Evolutionary conservation across 92 coral and sea anemone species (phyloP).

Genomic region (Porites divaricata): DNA sequence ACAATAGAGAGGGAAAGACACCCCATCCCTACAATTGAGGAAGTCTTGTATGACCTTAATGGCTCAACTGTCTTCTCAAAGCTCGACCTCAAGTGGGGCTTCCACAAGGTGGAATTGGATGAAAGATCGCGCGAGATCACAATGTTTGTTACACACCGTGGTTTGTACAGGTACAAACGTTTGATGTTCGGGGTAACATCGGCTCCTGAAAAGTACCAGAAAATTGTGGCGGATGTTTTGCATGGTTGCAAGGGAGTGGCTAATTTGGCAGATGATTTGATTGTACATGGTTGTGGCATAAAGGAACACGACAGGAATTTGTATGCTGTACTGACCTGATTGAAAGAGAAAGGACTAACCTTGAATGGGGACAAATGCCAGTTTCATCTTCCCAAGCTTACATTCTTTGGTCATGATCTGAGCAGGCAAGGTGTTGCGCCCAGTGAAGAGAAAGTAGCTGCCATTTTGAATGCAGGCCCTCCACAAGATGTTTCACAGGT

Average conservation of each 20-base stretch:
- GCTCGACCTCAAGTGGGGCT: conserved; percentile 46
- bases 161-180: conserved; percentile 42
- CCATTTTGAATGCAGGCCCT: conserved; percentile 34
- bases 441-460: conserved; percentile 63
- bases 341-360: conserved; percentile 32
- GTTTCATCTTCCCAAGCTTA: conserved; percentile 53
- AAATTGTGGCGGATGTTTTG: conserved; percentile 38
- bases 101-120: conserved; percentile 50
- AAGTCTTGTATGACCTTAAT: conserved; percentile 3
- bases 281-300: conserved; percentile 40
- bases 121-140: conserved; percentile 45
- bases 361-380: conserved; percentile 57
- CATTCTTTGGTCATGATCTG: conserved; percentile 64
- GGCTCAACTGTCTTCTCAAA: conserved; percentile 38
- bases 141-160: conserved; percentile 52
- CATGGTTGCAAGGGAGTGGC: conserved; percentile 52
- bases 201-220: conserved; percentile 52
- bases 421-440: conserved; percentile 51
- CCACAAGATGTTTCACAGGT: conserved; percentile 54
- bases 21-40: conserved; percentile 54
- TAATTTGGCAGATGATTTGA: conserved; percentile 54
- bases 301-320: conserved; percentile 51
- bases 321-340: too few relatives aligned
- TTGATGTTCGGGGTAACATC: conserved; percentile 55
- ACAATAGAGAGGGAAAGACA: conserved; percentile 49